Evolutionary conservation across 2,888 invertebrate genomes (phyloP), one percentile per base, ranked within the genome.

Genomic region (Macrosiphum euphorbiae): DNA sequence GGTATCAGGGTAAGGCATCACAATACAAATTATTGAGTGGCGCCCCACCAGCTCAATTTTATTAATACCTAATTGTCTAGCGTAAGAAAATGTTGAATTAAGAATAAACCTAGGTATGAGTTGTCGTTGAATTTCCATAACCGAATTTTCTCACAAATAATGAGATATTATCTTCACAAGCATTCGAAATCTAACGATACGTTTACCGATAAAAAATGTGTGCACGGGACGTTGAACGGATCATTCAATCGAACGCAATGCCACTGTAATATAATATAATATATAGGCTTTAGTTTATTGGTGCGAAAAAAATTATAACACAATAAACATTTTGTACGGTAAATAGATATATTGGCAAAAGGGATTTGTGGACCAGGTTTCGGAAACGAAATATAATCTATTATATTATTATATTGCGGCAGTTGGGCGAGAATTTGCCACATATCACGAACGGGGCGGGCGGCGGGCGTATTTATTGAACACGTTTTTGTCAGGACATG

Each of bases 401-500:
- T 78, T 35, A 78, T 78, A 41, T 35, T 78, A 78, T 78, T 78
- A 78, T 35, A 78, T 78, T 35, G 5, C 35, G 20, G 78, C 78
- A 78, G 20, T 78, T 78, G 78, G 35, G 20, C 8, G 78, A 78
- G 78, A 78, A 78, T 78, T 78, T 8, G 20, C 78, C 20, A 78
- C 78, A 78, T 35, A 78, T 35, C 35, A 78, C 1, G 20, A 7
- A 35, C 4, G 20, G 78, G 20, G 20, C n/a, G 20, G 13, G 91
- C 11, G 47, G 47, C 47, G 47, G 86, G 47, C 58, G 41, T 91
- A 78, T 78, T 78, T 91, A 91, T 92, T 58, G 58, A 87, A 61
- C 61, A 86, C 58, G 47, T 86, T 92, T 92, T 92, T 47, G 47
- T 87, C 16, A 5, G 47, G 26, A n/a, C 86, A 78, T 8, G 35